Percentiles rank a stretch among this genome's conserved stretches.
Conservation (phyloP, 2,888 invertebrate genomes). For the Drosophila sordidula region DNA sequence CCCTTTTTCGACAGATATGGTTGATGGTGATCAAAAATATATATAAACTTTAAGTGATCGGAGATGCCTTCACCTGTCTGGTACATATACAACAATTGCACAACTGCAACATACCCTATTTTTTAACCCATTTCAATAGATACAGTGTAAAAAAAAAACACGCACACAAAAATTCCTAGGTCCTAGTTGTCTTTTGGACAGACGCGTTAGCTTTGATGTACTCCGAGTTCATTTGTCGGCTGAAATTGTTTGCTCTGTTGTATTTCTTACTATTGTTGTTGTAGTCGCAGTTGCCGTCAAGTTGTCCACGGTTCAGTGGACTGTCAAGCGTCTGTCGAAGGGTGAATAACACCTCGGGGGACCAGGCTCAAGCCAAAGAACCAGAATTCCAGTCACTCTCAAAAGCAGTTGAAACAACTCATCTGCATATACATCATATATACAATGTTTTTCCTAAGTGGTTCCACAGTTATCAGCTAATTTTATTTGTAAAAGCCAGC, state of each 20-base stretch:
- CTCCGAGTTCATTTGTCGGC: constrained; percentile 49
- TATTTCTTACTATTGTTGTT: constrained; percentile 8
- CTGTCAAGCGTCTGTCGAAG: constrained; percentile 52
- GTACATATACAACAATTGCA: too few species aligned
- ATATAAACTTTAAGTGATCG: too few species aligned
- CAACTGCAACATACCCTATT: background rate
- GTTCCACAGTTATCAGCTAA: constrained; percentile 46
- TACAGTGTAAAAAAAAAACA: too few species aligned
- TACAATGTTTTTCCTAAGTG: constrained; percentile 36
- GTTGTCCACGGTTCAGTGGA: constrained; percentile 64
- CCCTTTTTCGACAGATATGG: too few species aligned
- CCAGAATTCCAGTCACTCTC: constrained; percentile 21
- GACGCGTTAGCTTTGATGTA: constrained; percentile 64
- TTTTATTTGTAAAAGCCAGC: constrained; percentile 19
- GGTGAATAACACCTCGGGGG: constrained; percentile 48
- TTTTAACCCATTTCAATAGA: background rate
- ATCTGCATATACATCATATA: constrained; percentile 30
- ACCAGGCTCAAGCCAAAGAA: constrained; percentile 16
- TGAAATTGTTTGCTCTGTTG: constrained; percentile 54
- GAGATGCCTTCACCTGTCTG: too few species aligned
- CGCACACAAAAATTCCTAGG: constrained; percentile 18
- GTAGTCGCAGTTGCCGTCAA: constrained; percentile 42
- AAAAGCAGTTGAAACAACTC: constrained; percentile 7
- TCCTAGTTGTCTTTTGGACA: constrained; percentile 47
- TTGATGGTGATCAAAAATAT: background rate